Conservation (phyloP, 2,797 vertebrate genomes). For the Enteromius mattozi region DNA sequence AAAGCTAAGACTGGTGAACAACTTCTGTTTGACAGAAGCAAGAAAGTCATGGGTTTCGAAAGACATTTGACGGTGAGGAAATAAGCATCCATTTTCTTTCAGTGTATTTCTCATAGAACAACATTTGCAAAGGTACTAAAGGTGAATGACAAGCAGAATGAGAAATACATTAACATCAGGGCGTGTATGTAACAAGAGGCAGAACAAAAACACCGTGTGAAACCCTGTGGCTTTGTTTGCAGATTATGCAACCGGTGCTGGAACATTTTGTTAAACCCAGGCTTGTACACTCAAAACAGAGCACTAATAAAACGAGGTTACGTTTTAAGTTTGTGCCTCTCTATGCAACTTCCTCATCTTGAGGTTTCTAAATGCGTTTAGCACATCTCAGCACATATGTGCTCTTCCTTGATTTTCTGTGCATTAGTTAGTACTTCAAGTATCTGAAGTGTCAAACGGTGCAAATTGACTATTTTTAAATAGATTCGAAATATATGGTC, state of each 20-base stretch:
- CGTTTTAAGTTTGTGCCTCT: not conserved
- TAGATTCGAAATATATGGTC: not conserved
- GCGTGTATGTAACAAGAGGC: not conserved
- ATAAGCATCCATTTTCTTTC: not conserved
- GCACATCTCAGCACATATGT: not conserved
- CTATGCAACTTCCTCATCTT: not conserved
- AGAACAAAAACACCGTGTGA: not conserved
- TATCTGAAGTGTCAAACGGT: not conserved
- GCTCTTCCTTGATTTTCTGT: not conserved
- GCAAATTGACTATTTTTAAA: not conserved
- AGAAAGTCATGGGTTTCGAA: not conserved
- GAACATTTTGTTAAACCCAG: conserved; percentile 26
- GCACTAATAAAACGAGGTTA: not conserved
- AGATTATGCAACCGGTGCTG: conserved; percentile 6
- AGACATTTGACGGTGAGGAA: not conserved
- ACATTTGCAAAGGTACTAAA: not conserved
- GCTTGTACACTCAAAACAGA: not conserved
- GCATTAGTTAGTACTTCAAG: not conserved
- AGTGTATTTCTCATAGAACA: too few relatives aligned
- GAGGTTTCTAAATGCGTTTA: not conserved
- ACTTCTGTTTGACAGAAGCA: not conserved
- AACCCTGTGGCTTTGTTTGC: conserved; percentile 6
- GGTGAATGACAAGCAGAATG: not conserved
- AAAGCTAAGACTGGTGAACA: not conserved
- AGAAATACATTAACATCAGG: conserved; percentile 7